Percentiles rank a stretch among this genome's conserved stretches.
Conservation (phyloP, 2,113 vertebrate genomes). For the Gorsachius goisagi region DNA sequence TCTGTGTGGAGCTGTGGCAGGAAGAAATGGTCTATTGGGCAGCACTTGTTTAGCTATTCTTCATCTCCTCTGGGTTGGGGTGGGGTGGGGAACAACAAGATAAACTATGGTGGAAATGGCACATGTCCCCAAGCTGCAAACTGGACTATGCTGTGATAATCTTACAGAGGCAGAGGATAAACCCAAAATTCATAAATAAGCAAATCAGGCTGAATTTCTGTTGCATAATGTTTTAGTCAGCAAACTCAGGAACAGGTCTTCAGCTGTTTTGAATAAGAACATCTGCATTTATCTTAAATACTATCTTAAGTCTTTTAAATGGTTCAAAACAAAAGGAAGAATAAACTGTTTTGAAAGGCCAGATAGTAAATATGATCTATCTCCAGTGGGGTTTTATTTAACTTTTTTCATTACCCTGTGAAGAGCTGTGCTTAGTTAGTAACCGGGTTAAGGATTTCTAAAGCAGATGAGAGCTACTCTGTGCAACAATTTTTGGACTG, state of each 20-base stretch:
- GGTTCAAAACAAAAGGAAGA: neutral
- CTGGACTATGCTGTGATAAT: neutral
- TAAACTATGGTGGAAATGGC: neutral
- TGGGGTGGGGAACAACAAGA: fast-evolving
- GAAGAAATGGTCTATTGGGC: neutral
- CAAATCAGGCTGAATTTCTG: neutral
- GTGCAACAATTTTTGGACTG: neutral
- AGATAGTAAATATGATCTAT: neutral
- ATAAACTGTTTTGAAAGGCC: neutral
- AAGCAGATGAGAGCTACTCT: neutral
- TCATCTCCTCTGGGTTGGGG: neutral
- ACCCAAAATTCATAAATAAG: neutral
- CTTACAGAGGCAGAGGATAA: neutral
- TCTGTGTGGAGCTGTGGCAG: neutral
- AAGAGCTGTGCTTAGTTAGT: neutral
- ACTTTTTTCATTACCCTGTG: neutral
- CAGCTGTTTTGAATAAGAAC: neutral
- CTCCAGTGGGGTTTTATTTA: neutral
- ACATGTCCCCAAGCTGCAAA: neutral
- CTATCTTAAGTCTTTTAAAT: neutral
- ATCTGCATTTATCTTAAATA: neutral
- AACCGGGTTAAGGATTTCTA: neutral
- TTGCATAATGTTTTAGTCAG: neutral
- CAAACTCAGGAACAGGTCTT: neutral
- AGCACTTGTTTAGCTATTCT: neutral